Percentiles rank a stretch among this genome's conserved stretches.
These are phyloP conservation scores for Drosophila nigritarsus DNA, from an alignment of 2,888 invertebrate species.

Conservation along the genomic window DNA sequence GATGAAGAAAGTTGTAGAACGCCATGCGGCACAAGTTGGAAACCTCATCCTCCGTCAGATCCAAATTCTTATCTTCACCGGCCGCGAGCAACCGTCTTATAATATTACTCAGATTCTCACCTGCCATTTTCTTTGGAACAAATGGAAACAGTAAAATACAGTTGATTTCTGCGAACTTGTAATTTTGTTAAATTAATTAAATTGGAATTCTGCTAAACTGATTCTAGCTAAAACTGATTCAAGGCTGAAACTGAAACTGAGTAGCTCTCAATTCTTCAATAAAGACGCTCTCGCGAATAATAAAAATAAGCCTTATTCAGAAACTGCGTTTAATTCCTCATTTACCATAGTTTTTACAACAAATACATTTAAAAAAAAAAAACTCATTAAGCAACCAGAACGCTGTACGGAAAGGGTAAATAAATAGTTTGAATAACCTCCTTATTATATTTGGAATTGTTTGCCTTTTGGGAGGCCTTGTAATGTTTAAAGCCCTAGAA, in stretches of 20 bases:
- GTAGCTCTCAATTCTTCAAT: too few relatives aligned
- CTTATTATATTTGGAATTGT: background rate
- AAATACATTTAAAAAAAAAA: too few relatives aligned
- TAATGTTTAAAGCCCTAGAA: background rate
- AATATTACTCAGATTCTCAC: conserved; percentile 94
- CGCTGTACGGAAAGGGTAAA: background rate
- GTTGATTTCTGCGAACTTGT: background rate
- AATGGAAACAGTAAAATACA: background rate
- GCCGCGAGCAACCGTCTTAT: conserved; percentile 95
- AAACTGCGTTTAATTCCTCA: too few relatives aligned
- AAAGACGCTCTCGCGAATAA: too few relatives aligned
- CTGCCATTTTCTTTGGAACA: conserved; percentile 19
- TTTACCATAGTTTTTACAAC: too few relatives aligned
- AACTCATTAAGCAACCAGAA: too few relatives aligned
- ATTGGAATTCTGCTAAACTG: too few relatives aligned
- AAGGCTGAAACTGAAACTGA: background rate
- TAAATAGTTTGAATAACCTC: background rate
- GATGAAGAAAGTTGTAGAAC: conserved; percentile 98
- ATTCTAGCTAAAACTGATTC: background rate
- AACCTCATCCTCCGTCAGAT: conserved; percentile 98
- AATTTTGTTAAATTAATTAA: too few relatives aligned
- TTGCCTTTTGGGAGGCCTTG: background rate
- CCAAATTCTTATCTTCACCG: conserved; percentile 99
- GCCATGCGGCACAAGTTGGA: conserved; percentile 98
- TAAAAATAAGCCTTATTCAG: too few relatives aligned